Percentiles rank a stretch among this genome's conserved stretches.
These are phyloP conservation scores for Rafetus swinhoei DNA, from an alignment of 2,113 vertebrate species.

Conservation along the genomic window DNA sequence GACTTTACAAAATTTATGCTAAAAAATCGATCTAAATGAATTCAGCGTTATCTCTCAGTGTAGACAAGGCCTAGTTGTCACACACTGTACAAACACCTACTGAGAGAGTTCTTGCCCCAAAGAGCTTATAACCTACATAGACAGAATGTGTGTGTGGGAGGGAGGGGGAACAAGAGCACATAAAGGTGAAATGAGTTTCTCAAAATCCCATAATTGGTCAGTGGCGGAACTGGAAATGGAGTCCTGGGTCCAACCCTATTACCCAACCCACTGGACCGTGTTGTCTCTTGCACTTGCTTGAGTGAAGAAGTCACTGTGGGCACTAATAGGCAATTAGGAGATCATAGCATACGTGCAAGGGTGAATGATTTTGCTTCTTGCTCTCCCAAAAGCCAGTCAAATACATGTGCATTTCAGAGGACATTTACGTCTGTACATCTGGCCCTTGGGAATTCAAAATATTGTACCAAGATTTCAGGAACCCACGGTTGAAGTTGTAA, in stretches of 20 bases:
- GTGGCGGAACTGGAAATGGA: background rate
- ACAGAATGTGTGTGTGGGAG: background rate
- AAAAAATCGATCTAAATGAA: too few relatives aligned
- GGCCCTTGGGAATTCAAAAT: background rate
- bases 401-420: background rate
- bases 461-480: background rate
- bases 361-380: background rate
- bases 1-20: too few relatives aligned
- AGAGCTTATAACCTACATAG: background rate
- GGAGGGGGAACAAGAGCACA: background rate
- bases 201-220: background rate
- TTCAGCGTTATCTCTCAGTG: too few relatives aligned
- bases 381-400: background rate
- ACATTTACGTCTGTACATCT: background rate
- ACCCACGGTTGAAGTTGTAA: background rate
- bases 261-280: background rate
- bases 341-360: too few relatives aligned
- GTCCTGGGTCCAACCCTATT: background rate
- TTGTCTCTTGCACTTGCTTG: background rate
- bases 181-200: background rate
- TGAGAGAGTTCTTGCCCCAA: background rate
- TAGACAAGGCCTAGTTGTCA: too few relatives aligned
- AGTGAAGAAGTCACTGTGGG: background rate
- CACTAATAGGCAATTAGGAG: background rate
- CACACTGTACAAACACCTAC: background rate